Evolutionary conservation across 2,113 vertebrate species (phyloP), one percentile per base, ranked within the genome.

Genomic region (Clinocottus analis): DNA sequence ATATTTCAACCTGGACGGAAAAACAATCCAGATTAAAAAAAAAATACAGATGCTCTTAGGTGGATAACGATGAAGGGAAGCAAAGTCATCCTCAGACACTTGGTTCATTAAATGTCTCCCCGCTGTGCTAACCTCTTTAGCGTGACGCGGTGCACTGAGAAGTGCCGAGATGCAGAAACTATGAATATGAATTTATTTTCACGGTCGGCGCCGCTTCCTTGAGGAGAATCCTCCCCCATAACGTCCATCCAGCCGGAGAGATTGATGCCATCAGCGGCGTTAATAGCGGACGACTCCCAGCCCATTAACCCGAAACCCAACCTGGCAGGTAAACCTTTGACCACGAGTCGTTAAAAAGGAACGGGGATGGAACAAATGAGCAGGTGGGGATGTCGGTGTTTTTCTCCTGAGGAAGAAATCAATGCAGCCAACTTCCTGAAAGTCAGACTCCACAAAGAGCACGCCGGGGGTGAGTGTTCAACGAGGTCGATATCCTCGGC

Each of bases 311-410:
- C 6, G 7, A 1, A 60, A 62, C 53, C 27, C 9, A 49, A 29
- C 7, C 19, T 16, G 25, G 0, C 21, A 23, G 58, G 31, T 66
- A 62, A 70, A 62, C 51, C 49, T 66, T 70, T 29, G 25, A 9
- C 21, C 13, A 8, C 0, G 4, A 61, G 4, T 39, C 31, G 29
- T 35, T 80, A 49, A 63, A 75, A 65, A 41, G 4, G 19, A 43
- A 71, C 49, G 13, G 23, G 75, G 85, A 39, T 37, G 13, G 58
- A n/a, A 45, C 27, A 77, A 79, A 67, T 13, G 29, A 62, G 21
- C 12, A 39, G 25, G 45, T 66, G 23, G 31, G 31, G 9, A n/a
- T 27, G 45, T 41, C 33, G 11, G 29, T 41, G n/a, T 55, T 37
- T 14, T 41, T 73, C 45, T 66, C 39, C 27, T 11, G 27, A 27